A percentile compares a stretch with the other conserved stretches of the same genome.
These are phyloP conservation scores for Antrozous pallidus DNA, from an alignment of 2,797 vertebrate species.

Conservation along the genomic window DNA sequence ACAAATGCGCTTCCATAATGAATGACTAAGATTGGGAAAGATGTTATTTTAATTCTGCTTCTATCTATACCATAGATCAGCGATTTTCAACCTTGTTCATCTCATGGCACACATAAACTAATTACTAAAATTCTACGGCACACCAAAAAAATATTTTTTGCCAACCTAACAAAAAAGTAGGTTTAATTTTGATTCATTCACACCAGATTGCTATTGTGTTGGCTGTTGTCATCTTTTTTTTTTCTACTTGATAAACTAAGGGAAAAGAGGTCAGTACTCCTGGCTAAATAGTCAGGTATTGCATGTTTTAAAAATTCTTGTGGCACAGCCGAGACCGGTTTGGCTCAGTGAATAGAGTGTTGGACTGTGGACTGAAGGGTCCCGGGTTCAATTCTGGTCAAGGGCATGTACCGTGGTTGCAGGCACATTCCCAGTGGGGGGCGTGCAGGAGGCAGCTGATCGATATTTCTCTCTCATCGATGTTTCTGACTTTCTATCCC, in stretches of 20 bases:
- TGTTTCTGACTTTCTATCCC: too few relatives aligned
- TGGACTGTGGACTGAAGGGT: too few relatives aligned
- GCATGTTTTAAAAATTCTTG: neutral
- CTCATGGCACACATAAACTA: neutral
- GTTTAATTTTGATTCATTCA: neutral
- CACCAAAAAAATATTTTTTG: neutral
- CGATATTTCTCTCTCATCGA: too few relatives aligned
- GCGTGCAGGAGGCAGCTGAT: too few relatives aligned
- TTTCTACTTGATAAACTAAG: neutral
- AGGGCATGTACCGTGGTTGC: too few relatives aligned
- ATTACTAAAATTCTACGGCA: neutral
- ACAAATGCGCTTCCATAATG: neutral
- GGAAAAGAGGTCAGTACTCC: neutral
- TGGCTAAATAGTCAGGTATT: neutral
- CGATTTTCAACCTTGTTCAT: neutral
- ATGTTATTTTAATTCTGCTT: neutral
- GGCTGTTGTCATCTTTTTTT: neutral
- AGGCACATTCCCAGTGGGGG: too few relatives aligned
- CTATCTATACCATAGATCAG: neutral
- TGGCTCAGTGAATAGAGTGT: too few relatives aligned
- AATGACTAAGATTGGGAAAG: conserved; percentile 6
- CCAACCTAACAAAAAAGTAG: neutral
- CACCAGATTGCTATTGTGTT: neutral
- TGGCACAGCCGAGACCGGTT: too few relatives aligned
- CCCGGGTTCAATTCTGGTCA: too few relatives aligned